A percentile compares a stretch with the other conserved stretches of the same genome.
These are phyloP conservation scores for Xanthorhoe spadicearia DNA, from an alignment of 2,888 invertebrate species.

Conservation along the genomic window DNA sequence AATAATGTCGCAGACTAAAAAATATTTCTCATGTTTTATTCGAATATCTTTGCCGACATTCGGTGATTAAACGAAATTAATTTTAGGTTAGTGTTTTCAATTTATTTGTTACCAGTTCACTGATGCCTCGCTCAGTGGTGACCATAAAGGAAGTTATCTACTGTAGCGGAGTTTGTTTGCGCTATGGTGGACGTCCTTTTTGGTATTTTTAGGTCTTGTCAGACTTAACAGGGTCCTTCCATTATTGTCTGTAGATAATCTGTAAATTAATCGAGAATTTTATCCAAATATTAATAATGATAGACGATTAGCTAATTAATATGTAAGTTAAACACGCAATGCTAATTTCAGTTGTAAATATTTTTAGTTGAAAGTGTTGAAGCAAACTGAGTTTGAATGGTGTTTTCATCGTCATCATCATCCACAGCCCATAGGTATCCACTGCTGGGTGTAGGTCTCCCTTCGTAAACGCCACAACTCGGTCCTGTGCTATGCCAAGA, in stretches of 20 bases:
- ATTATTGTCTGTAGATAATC: slow-evolving; percentile 63
- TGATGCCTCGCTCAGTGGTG: slow-evolving; percentile 70
- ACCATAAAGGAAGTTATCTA: slow-evolving; percentile 13
- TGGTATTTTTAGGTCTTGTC: slow-evolving; percentile 56
- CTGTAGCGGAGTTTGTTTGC: not conserved
- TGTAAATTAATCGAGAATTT: slow-evolving; percentile 59
- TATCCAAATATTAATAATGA: slow-evolving; percentile 75
- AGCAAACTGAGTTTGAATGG: slow-evolving; percentile 31
- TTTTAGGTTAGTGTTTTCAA: slow-evolving; percentile 33
- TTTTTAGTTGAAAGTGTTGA: slow-evolving; percentile 34
- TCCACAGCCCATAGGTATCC: no score
- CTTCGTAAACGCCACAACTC: no score
- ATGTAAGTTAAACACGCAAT: slow-evolving; percentile 56
- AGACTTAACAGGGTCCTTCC: slow-evolving; percentile 78
- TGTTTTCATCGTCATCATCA: no score
- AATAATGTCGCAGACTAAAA: not conserved
- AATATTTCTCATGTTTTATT: not conserved
- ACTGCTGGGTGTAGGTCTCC: no score
- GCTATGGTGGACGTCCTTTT: slow-evolving; percentile 12
- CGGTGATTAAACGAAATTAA: slow-evolving; percentile 24
- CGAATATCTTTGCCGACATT: slow-evolving; percentile 1
- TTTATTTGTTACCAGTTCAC: slow-evolving; percentile 64
- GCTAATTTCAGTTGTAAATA: slow-evolving; percentile 55
- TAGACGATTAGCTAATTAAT: slow-evolving; percentile 59
- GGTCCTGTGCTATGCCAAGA: no score